phyloP scores from a whole-genome alignment of 2,113 vertebrate genomes.

The Mobula birostris region DNA sequence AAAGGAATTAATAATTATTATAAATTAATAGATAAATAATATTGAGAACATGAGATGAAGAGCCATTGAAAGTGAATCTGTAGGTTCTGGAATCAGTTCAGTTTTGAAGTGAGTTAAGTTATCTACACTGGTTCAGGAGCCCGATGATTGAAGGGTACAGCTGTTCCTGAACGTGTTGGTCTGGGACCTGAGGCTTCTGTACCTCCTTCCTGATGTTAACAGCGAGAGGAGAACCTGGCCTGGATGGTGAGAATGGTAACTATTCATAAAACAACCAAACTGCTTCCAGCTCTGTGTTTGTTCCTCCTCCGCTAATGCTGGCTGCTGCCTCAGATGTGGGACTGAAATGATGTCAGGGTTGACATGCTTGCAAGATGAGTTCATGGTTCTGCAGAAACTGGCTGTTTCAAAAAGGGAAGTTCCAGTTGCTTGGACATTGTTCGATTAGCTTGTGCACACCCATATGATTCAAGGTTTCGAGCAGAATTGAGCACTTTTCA shows the following conservation, averaged over 20 bases:
- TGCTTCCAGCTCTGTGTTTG: neutral
- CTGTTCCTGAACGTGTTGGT: too few species aligned
- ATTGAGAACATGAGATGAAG: too few species aligned
- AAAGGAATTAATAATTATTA: too few species aligned
- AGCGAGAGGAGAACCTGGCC: too few species aligned
- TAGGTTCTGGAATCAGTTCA: too few species aligned
- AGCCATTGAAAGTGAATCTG: too few species aligned
- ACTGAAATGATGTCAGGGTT: neutral
- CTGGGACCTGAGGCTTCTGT: too few species aligned
- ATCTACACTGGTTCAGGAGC: too few species aligned
- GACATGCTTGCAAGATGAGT: neutral
- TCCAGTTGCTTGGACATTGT: neutral
- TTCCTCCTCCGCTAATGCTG: neutral
- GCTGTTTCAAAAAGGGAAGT: neutral
- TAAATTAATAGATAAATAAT: too few species aligned
- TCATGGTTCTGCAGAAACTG: neutral
- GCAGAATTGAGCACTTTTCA: neutral
- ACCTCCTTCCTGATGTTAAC: too few species aligned
- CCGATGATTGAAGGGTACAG: too few species aligned
- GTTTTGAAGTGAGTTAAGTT: too few species aligned
- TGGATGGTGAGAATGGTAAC: neutral
- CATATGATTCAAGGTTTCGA: slow-evolving; percentile 8
- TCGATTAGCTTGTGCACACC: neutral
- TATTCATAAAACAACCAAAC: neutral
- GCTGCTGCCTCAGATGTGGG: slow-evolving; percentile 1